Conservation (phyloP, 2,888 invertebrate species). For the Caenorhabditis panamensis region DNA sequence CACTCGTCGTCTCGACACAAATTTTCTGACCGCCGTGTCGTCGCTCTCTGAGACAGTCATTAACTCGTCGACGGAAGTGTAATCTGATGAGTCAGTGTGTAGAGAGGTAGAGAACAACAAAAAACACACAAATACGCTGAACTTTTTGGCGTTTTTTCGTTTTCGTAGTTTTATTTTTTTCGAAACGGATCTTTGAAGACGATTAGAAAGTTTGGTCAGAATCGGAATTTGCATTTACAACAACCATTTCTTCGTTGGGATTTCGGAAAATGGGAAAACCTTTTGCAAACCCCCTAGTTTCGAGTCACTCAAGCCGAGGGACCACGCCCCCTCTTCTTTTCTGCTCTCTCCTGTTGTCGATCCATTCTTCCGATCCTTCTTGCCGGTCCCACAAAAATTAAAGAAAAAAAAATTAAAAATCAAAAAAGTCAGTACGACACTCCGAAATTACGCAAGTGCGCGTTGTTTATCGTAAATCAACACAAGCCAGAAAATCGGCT, state of each 20-base stretch:
- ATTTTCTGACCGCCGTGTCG: neutral
- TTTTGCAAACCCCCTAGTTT: too few relatives aligned
- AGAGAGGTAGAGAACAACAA: neutral
- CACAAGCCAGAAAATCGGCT: too few relatives aligned
- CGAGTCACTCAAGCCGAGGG: too few relatives aligned
- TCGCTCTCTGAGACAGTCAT: neutral
- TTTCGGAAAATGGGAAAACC: neutral
- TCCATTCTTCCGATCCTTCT: too few relatives aligned
- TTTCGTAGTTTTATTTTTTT: neutral
- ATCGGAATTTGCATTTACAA: constrained; percentile 4
- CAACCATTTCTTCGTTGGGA: constrained; percentile 13
- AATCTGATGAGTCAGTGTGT: constrained; percentile 2
- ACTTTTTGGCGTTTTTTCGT: neutral
- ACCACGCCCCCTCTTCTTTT: too few relatives aligned
- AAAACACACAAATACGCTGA: neutral
- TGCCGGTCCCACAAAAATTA: too few relatives aligned
- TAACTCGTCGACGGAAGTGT: neutral
- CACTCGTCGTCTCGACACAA: neutral
- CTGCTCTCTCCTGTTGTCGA: too few relatives aligned
- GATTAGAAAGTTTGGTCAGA: neutral
- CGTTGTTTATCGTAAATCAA: too few relatives aligned
- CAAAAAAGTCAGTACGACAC: too few relatives aligned
- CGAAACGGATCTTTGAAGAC: constrained; percentile 10
- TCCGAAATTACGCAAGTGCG: too few relatives aligned
- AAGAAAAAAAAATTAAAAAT: too few relatives aligned